phyloP scores from a whole-genome alignment of 2,797 vertebrate species.

The Scyliorhinus canicula region DNA sequence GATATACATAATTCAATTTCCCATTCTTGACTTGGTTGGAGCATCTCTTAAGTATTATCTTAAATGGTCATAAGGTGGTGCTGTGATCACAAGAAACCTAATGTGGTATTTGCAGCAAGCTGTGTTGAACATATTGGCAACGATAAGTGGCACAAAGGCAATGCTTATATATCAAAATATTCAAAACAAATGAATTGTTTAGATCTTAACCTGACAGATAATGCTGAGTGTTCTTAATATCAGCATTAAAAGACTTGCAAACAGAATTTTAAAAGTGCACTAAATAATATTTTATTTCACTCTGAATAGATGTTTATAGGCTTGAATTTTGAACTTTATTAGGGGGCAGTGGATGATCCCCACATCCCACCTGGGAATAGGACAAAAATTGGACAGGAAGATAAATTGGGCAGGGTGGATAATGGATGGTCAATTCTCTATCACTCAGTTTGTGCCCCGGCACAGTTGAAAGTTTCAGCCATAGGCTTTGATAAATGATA shows the following conservation, averaged over 20 bases:
- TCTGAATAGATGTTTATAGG: background rate
- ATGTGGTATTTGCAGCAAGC: background rate
- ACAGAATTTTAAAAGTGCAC: too few relatives aligned
- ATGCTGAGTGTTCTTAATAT: background rate
- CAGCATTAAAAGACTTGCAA: background rate
- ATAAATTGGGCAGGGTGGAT: background rate
- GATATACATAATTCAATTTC: background rate
- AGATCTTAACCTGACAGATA: background rate
- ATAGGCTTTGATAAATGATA: background rate
- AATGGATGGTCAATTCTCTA: background rate
- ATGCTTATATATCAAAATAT: background rate
- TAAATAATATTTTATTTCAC: background rate
- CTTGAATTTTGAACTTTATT: background rate
- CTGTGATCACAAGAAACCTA: background rate
- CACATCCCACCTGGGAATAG: background rate
- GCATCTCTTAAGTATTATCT: background rate
- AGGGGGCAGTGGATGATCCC: background rate
- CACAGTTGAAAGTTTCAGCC: background rate
- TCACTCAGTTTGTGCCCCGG: background rate
- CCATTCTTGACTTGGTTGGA: background rate
- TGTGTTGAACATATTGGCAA: background rate
- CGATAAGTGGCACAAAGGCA: background rate
- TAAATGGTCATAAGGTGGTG: constrained; percentile 24
- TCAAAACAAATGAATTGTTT: background rate
- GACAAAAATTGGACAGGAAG: background rate